Conservation (phyloP, 2,113 vertebrate genomes). For the Pygathrix nemaeus region DNA sequence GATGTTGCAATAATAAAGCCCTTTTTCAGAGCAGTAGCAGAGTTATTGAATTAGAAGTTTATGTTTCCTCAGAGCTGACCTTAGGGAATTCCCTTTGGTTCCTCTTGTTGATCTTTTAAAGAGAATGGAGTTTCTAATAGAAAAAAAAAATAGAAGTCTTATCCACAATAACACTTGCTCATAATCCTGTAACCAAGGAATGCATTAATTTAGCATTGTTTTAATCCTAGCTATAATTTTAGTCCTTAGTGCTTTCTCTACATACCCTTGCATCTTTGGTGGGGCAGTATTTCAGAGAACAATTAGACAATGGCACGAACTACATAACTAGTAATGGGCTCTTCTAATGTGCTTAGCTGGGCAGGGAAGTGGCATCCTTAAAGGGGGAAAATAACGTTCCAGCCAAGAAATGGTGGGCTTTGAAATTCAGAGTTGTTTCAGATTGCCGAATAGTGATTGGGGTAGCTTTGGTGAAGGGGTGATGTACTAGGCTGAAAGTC, state of each 20-base stretch:
- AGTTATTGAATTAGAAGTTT: constrained; percentile 90
- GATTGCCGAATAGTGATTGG: constrained; percentile 3
- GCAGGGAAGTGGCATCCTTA: constrained; percentile 21
- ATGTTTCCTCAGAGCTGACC: constrained; percentile 87
- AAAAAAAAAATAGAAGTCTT: constrained; percentile 74
- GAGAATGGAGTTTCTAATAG: constrained; percentile 82
- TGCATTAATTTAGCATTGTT: constrained; percentile 50
- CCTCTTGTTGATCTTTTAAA: constrained; percentile 85
- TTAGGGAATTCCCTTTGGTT: constrained; percentile 87
- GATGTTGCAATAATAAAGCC: constrained; percentile 88
- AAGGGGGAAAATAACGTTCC: not conserved
- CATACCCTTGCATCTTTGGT: constrained; percentile 44
- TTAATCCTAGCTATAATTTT: constrained; percentile 64
- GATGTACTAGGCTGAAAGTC: not conserved
- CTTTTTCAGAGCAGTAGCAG: constrained; percentile 87
- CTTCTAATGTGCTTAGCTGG: constrained; percentile 34
- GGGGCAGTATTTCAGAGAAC: constrained; percentile 61
- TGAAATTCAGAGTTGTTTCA: constrained; percentile 68
- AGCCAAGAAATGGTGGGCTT: constrained; percentile 64
- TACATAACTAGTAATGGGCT: constrained; percentile 50
- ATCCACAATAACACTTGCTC: constrained; percentile 59
- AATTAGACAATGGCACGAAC: constrained; percentile 70
- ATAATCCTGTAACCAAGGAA: constrained; percentile 54
- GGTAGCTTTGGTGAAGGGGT: not conserved
- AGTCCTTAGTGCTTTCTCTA: constrained; percentile 61